phyloP scores from a whole-genome alignment of 2,888 invertebrate species.

The Cheilosia vernalis region DNA sequence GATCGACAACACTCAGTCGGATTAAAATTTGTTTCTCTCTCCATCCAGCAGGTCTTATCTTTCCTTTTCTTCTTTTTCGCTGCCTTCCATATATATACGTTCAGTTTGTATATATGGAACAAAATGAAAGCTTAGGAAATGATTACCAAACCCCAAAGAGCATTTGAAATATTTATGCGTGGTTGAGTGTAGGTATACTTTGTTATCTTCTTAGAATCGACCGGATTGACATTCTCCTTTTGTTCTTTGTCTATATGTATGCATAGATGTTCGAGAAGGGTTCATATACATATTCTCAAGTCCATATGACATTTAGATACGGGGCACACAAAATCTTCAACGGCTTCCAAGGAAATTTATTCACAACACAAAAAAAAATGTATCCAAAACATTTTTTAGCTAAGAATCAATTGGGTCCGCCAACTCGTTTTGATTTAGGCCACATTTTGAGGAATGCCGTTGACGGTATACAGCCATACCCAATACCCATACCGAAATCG shows the following conservation, averaged over 20 bases:
- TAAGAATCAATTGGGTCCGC: constrained; percentile 50
- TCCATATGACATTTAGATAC: constrained; percentile 52
- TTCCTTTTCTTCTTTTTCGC: constrained; percentile 24
- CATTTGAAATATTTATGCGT: constrained; percentile 71
- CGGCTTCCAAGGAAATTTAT: constrained; percentile 72
- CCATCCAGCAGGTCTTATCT: constrained; percentile 37
- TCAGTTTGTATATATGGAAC: neutral
- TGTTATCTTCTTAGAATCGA: constrained; percentile 71
- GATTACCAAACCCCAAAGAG: constrained; percentile 68
- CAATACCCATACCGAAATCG: constrained; percentile 1
- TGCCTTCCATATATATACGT: neutral
- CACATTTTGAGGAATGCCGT: constrained; percentile 52
- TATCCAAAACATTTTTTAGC: constrained; percentile 29
- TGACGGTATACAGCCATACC: constrained; percentile 24
- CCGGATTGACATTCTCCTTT: constrained; percentile 71
- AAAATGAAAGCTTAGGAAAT: constrained; percentile 61
- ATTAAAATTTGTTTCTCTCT: constrained; percentile 58
- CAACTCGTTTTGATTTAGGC: constrained; percentile 68
- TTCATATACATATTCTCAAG: constrained; percentile 66
- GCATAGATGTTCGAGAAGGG: neutral
- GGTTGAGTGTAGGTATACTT: constrained; percentile 44
- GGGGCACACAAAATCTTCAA: constrained; percentile 40
- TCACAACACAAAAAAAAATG: constrained; percentile 38
- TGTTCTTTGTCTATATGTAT: constrained; percentile 13
- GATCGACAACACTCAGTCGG: constrained; percentile 51